Evolutionary conservation across 2,113 vertebrate species (phyloP).

Genomic region (Polypterus bichir): DNA sequence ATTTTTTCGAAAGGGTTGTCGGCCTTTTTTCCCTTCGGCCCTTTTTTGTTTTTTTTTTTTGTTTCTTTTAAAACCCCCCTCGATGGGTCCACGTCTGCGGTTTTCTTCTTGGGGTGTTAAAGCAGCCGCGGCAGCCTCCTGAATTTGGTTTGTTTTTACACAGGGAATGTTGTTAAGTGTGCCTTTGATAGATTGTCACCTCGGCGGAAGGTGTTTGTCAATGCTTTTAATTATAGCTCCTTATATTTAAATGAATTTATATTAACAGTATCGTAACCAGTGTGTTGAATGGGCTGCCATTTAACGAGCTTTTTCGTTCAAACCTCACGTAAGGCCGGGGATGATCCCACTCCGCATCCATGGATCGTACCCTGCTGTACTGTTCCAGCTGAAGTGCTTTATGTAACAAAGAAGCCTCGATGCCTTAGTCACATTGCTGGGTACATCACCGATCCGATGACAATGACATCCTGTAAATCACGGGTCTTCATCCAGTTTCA

Average conservation of each 20-base stretch:
- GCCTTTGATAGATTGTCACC: constrained; percentile 4
- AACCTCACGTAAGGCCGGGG: no score
- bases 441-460: constrained; percentile 2
- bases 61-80: no score
- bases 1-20: constrained; percentile 27
- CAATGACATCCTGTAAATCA: background rate
- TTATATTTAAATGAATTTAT: no score
- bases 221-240: no score
- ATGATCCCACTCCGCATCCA: background rate
- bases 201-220: background rate
- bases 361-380: constrained; percentile 1
- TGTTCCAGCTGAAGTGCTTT: constrained; percentile 9
- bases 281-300: no score
- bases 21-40: no score
- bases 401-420: constrained; percentile 8
- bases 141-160: constrained; percentile 3
- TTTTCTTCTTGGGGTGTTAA: no score
- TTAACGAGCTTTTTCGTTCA: no score
- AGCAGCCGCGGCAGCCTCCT: constrained; percentile 8
- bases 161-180: constrained; percentile 1
- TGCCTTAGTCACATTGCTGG: constrained; percentile 13
- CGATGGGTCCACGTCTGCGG: no score
- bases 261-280: no score
- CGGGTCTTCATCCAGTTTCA: no score
- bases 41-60: no score